Evolutionary conservation across 2,113 vertebrate species (phyloP).

Genomic region (Cottus gobio): DNA sequence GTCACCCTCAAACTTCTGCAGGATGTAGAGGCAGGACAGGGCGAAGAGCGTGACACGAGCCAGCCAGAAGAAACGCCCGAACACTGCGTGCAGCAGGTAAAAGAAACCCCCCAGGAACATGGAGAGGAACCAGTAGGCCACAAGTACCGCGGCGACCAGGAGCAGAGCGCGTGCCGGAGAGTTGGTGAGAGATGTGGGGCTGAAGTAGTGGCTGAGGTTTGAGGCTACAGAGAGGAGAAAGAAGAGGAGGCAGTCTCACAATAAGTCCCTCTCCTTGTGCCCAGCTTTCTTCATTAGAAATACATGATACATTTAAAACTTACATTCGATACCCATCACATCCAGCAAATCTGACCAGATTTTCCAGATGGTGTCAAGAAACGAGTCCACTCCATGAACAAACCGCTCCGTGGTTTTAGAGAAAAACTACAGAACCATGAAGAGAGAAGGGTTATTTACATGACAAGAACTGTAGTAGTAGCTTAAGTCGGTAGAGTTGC

Average conservation of each 20-base stretch:
- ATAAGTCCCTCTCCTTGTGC: background rate
- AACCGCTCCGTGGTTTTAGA: slow-evolving; percentile 94
- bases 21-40: slow-evolving; percentile 94
- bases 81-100: slow-evolving; percentile 89
- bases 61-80: slow-evolving; percentile 95
- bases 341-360: slow-evolving; percentile 95
- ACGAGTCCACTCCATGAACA: slow-evolving; percentile 92
- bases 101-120: slow-evolving; percentile 93
- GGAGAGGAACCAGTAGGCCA: slow-evolving; percentile 91
- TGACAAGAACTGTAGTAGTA: too few relatives aligned
- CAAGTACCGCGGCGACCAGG: slow-evolving; percentile 88
- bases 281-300: background rate
- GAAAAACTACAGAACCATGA: slow-evolving; percentile 87
- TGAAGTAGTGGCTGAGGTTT: slow-evolving; percentile 94
- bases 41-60: slow-evolving; percentile 90
- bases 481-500: background rate
- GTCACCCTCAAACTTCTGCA: slow-evolving; percentile 96
- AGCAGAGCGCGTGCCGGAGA: slow-evolving; percentile 87
- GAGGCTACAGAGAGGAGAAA: slow-evolving; percentile 83
- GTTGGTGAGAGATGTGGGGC: slow-evolving; percentile 82
- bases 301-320: slow-evolving; percentile 47
- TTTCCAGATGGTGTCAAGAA: slow-evolving; percentile 93
- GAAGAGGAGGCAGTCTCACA: background rate
- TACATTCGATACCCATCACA: slow-evolving; percentile 95
- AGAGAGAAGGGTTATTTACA: too few relatives aligned